Conservation (phyloP, 2,888 invertebrate species). For the Adelognathus sp. region DNA sequence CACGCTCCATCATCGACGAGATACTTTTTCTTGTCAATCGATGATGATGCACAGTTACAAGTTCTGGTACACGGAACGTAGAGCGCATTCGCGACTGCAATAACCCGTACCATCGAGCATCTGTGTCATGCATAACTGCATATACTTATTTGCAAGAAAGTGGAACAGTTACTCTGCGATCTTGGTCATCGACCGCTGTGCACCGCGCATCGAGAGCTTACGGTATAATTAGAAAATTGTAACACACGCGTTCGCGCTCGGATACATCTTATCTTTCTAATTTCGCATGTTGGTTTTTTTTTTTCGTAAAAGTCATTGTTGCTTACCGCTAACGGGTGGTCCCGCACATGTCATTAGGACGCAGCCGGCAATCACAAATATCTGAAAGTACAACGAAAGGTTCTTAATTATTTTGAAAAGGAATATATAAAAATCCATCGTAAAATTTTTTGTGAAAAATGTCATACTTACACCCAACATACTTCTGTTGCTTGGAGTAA, state of each 20-base stretch:
- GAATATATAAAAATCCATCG: not conserved
- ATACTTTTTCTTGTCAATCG: not conserved
- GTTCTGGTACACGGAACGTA: not conserved
- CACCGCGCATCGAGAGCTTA: constrained; percentile 17
- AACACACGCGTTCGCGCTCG: not conserved
- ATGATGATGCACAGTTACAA: not conserved
- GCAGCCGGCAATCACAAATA: constrained; percentile 62
- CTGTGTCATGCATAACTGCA: constrained; percentile 71
- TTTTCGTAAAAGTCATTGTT: constrained; percentile 11
- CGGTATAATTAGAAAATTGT: constrained; percentile 30
- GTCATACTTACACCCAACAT: constrained; percentile 69
- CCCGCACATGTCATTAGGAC: constrained; percentile 64
- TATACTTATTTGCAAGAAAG: constrained; percentile 66
- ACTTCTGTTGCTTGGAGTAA: constrained; percentile 36
- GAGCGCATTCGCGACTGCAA: constrained; percentile 42
- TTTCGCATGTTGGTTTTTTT: not conserved
- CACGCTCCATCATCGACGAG: not conserved
- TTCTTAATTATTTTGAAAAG: not conserved
- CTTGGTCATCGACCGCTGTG: constrained; percentile 49
- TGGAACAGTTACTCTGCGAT: constrained; percentile 68
- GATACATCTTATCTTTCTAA: constrained; percentile 4
- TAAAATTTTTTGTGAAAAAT: not conserved
- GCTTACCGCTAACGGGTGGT: constrained; percentile 67
- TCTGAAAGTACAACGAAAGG: constrained; percentile 60
- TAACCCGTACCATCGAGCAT: constrained; percentile 67